phyloP scores from a whole-genome alignment of 1,140 invertebrate genomes.

The Drosophila burlai region DNA sequence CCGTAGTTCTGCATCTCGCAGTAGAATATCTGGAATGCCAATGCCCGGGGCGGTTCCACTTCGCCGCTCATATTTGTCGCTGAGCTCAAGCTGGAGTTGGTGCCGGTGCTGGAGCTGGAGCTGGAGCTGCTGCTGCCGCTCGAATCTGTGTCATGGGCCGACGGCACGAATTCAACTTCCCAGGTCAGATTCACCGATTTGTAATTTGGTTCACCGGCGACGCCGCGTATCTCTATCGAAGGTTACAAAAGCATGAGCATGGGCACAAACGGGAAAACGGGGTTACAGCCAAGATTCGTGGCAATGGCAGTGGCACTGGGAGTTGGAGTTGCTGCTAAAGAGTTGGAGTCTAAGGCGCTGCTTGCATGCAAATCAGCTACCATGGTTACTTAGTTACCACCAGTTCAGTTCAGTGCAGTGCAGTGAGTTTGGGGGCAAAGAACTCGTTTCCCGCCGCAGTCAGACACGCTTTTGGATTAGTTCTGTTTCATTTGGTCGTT shows the following conservation, averaged over 20 bases:
- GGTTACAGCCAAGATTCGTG: constrained; percentile 58
- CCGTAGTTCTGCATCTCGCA: constrained; percentile 92
- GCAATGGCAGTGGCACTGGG: constrained; percentile 38
- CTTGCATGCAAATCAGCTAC: constrained; percentile 79
- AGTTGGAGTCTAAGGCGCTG: constrained; percentile 36
- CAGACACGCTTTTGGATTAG: constrained; percentile 60
- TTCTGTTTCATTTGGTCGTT: constrained; percentile 48
- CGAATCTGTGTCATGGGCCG: constrained; percentile 73
- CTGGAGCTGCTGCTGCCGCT: constrained; percentile 4
- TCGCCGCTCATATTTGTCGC: constrained; percentile 77
- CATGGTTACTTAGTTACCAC: constrained; percentile 26
- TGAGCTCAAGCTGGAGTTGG: constrained; percentile 29
- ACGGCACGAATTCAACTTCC: constrained; percentile 86
- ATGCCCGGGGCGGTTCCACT: constrained; percentile 84
- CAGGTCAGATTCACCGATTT: constrained; percentile 89
- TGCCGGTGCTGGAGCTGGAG: constrained; percentile 19
- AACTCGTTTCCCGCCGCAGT: constrained; percentile 64
- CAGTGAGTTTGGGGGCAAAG: constrained; percentile 37
- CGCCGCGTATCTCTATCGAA: constrained; percentile 87
- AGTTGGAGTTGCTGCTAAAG: constrained; percentile 28
- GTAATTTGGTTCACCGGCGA: constrained; percentile 90
- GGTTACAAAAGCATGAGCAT: constrained; percentile 57
- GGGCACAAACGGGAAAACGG: constrained; percentile 49
- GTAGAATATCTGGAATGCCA: constrained; percentile 89
- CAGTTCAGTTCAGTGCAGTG: constrained; percentile 12